Evolutionary conservation across 2,797 vertebrate species (phyloP).

Genomic region (Euphonia xanthogaster): DNA sequence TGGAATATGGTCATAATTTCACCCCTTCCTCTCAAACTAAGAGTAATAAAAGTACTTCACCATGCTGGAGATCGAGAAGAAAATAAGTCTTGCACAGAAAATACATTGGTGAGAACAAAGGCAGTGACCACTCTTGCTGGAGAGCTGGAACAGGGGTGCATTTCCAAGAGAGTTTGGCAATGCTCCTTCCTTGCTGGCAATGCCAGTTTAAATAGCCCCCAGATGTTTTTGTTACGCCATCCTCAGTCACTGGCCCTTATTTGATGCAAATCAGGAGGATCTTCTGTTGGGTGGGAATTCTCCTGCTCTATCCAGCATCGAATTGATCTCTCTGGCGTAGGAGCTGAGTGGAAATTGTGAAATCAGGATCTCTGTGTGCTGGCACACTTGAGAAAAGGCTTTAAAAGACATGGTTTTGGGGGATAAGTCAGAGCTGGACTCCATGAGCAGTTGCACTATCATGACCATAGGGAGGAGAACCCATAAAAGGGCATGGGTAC

Average conservation of each 20-base stretch:
- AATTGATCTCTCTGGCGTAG: accelerated
- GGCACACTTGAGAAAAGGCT: neutral
- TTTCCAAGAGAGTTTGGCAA: neutral
- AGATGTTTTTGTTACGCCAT: neutral
- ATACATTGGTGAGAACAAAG: neutral
- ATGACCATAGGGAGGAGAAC: accelerated
- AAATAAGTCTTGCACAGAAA: slow-evolving; percentile 10
- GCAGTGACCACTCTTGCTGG: neutral
- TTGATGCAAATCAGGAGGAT: neutral
- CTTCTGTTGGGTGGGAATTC: neutral
- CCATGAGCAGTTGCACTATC: neutral
- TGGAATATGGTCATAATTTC: slow-evolving; percentile 7
- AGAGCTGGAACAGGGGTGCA: neutral
- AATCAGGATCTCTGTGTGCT: neutral
- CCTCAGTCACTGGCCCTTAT: neutral
- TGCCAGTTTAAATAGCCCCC: neutral
- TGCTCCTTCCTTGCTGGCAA: neutral
- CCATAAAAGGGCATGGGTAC: accelerated
- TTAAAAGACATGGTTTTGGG: neutral
- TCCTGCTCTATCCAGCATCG: accelerated
- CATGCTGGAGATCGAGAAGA: neutral
- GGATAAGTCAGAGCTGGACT: neutral
- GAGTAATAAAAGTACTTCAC: neutral
- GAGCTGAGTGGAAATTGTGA: accelerated
- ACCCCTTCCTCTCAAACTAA: neutral